phyloP scores from a whole-genome alignment of 2,113 vertebrate species.

The Eupsittula cactorum region DNA sequence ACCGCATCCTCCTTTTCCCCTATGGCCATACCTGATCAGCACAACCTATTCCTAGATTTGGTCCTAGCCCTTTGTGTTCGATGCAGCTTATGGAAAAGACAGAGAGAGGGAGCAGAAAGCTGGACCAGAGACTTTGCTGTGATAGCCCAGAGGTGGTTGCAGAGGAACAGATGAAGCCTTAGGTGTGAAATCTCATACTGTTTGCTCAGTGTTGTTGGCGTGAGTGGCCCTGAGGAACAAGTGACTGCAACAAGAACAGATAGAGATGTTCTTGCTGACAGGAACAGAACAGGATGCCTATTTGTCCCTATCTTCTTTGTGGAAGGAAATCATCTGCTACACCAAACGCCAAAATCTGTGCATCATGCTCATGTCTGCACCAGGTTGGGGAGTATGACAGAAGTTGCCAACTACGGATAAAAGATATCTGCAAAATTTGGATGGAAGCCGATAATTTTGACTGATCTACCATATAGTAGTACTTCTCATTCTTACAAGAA shows the following conservation, averaged over 20 bases:
- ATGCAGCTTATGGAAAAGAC: background rate
- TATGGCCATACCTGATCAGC: background rate
- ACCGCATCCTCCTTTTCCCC: accelerated
- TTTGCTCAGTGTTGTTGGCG: background rate
- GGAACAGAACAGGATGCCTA: conserved; percentile 36
- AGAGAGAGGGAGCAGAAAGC: background rate
- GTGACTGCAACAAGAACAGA: conserved; percentile 7
- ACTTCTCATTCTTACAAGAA: background rate
- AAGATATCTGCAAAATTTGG: background rate
- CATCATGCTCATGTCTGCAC: background rate
- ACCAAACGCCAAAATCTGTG: background rate
- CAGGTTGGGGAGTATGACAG: background rate
- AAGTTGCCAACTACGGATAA: conserved; percentile 9
- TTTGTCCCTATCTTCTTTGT: conserved; percentile 23
- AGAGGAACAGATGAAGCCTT: background rate
- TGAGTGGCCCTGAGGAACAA: background rate
- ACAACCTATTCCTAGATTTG: background rate
- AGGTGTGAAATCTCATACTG: background rate
- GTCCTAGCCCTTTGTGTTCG: background rate
- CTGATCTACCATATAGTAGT: background rate
- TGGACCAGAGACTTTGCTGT: background rate
- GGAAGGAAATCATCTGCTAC: conserved; percentile 11
- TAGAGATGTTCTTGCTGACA: background rate
- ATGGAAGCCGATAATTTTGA: background rate
- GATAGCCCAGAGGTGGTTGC: background rate